A percentile compares a stretch with the other conserved stretches of the same genome.
Evolutionary conservation across 2,113 vertebrate species (phyloP).

Genomic region (Brachyhypopomus occidentalis): DNA sequence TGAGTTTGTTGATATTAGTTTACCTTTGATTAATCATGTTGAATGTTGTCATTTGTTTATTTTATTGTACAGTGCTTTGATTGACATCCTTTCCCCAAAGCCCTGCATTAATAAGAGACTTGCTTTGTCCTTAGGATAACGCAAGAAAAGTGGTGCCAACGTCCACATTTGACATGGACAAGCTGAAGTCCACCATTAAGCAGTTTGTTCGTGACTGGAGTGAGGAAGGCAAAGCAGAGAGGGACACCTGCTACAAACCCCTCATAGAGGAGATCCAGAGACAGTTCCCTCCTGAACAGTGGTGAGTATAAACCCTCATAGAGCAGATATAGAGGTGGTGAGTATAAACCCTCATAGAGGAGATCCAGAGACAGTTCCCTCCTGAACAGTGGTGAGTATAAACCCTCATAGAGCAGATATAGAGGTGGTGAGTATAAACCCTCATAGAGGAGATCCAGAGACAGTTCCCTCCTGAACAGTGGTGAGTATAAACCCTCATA

Average conservation of each 20-base stretch:
- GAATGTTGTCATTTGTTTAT: no score
- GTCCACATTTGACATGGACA: slow-evolving; percentile 99
- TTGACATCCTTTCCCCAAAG: no score
- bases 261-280: slow-evolving; percentile 92
- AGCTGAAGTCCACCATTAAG: slow-evolving; percentile 97
- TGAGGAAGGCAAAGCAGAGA: slow-evolving; percentile 86
- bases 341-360: slow-evolving; percentile 50
- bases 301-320: slow-evolving; percentile 72
- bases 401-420: not conserved
- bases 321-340: not conserved
- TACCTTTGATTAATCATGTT: no score
- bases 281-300: slow-evolving; percentile 88
- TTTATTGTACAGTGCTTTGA: no score
- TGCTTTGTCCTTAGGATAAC: slow-evolving; percentile 58
- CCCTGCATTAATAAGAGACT: not conserved
- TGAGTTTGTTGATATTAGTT: no score
- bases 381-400: slow-evolving; percentile 85
- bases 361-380: slow-evolving; percentile 88
- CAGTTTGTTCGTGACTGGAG: slow-evolving; percentile 99
- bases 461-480: no score
- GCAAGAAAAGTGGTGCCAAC: slow-evolving; percentile 81
- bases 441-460: no score
- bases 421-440: no score
- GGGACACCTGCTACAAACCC: slow-evolving; percentile 92
- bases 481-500: no score